Evolutionary conservation across 2,888 invertebrate species (phyloP).

Genomic region (Copidosoma aretas): DNA sequence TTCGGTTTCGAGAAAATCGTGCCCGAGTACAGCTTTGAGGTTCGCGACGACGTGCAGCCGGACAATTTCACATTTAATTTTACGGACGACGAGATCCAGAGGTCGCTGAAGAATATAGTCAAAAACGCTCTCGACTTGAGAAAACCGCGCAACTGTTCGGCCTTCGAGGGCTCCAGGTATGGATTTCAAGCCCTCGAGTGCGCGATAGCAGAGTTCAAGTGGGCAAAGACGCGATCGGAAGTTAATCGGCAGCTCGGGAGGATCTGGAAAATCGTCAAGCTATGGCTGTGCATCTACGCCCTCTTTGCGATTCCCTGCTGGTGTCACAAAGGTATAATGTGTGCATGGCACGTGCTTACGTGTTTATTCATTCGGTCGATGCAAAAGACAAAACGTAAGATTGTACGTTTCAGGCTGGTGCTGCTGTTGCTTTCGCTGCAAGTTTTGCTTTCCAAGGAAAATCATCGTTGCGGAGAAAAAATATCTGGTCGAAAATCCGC

Average conservation of each 20-base stretch:
- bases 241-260: constrained; percentile 49
- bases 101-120: constrained; percentile 51
- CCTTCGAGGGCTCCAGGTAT: constrained; percentile 62
- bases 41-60: constrained; percentile 51
- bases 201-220: constrained; percentile 57
- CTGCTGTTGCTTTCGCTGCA: constrained; percentile 67
- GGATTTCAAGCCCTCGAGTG: constrained; percentile 53
- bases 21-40: constrained; percentile 63
- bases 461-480: constrained; percentile 66
- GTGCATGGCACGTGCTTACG: too few relatives aligned
- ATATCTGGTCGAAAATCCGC: constrained; percentile 67
- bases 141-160: constrained; percentile 63
- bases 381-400: constrained; percentile 17
- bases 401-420: constrained; percentile 66
- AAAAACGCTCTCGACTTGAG: constrained; percentile 58
- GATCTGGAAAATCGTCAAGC: constrained; percentile 54
- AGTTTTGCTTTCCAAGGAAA: constrained; percentile 66
- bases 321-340: constrained; percentile 63
- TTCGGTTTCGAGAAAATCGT: constrained; percentile 63
- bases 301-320: constrained; percentile 64
- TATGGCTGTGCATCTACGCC: constrained; percentile 63
- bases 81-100: constrained; percentile 53
- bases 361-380: too few relatives aligned
- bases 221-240: constrained; percentile 47
- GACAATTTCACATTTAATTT: constrained; percentile 61